Evolutionary conservation across 1,140 invertebrate genomes (phyloP).

Genomic region (Cydia strobilella): DNA sequence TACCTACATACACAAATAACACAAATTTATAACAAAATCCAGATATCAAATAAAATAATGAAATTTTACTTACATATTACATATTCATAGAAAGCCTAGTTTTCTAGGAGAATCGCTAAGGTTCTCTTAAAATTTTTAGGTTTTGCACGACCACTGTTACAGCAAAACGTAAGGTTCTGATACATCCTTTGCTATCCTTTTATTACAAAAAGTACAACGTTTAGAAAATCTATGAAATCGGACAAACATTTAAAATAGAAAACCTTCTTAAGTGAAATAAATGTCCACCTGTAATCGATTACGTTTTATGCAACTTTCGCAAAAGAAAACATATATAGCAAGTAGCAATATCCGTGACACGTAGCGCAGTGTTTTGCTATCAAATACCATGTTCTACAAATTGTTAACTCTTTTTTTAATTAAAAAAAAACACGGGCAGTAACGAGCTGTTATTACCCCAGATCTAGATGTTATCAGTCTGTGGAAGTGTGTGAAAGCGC

Average conservation of each 20-base stretch:
- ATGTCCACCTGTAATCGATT: not conserved
- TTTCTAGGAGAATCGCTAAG: too few relatives aligned
- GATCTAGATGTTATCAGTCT: conserved; percentile 12
- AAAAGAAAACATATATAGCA: conserved; percentile 15
- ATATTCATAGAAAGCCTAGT: too few relatives aligned
- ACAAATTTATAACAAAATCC: too few relatives aligned
- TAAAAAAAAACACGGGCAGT: conserved; percentile 3
- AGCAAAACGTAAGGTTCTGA: too few relatives aligned
- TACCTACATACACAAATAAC: not conserved
- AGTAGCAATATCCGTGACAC: too few relatives aligned
- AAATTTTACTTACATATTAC: too few relatives aligned
- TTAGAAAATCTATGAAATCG: not conserved
- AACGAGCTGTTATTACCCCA: conserved; percentile 8
- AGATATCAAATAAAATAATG: too few relatives aligned
- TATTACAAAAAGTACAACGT: not conserved
- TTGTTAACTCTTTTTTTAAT: conserved; percentile 9
- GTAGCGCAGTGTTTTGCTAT: not conserved
- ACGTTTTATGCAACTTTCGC: not conserved
- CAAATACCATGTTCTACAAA: not conserved
- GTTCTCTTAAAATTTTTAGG: too few relatives aligned
- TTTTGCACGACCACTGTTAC: too few relatives aligned
- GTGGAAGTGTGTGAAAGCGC: conserved; percentile 19
- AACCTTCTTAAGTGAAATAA: not conserved
- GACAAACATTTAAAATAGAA: not conserved
- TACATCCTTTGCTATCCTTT: too few relatives aligned